Base-by-base conservation (phyloP, 2,888 invertebrate species). In the Drosophila ezoana region DNA sequence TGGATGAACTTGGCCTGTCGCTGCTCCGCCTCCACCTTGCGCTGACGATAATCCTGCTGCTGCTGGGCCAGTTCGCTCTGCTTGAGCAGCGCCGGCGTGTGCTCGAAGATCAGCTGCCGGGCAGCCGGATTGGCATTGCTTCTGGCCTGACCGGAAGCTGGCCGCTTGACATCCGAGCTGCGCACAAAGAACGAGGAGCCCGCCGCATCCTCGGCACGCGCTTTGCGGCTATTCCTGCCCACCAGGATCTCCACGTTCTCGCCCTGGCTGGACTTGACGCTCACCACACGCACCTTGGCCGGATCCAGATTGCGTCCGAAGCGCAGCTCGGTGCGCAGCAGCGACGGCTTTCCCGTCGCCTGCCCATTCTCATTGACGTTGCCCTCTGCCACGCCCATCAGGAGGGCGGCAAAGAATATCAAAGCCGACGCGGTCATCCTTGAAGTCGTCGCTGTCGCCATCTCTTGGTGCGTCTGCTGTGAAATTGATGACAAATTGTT, bases 251-350 rank as follows among this genome's bases (percentile, higher is more conserved):
- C 96, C 0, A 97, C 96, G 23, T 96, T 92, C 65, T 95, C 95
- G 2, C 97, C 97, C 20, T 95, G 94, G 87, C 95, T 95, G 0
- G 96, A 96, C 83, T 95, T 94, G 0, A 97, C 96, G 86, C 95
- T 95, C 43, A 97, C 92, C 37, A 96, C 96, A 89, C 96, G 95
- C 48, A 95, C 96, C 72, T 95, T 91, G 23, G 95, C 95, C 0
- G 96, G 96, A 90, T 96, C 94, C 14, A 97, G 93, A 89, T 96
- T 96, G 69, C 96, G 93, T 2, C 96, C 95, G 18, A 96, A 96
- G 90, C 96, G 95, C 44, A 96, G 93, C 90, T 96, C 95, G 0
- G 96, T 96, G 65, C 96, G 93, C 20, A 96, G 94, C 44, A 95
- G 93, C 59, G 95, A 93, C 5, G 95, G 94, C 37, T 88, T 87